phyloP scores from a whole-genome alignment of 2,797 vertebrate species.

The Etheostoma nigrum region DNA sequence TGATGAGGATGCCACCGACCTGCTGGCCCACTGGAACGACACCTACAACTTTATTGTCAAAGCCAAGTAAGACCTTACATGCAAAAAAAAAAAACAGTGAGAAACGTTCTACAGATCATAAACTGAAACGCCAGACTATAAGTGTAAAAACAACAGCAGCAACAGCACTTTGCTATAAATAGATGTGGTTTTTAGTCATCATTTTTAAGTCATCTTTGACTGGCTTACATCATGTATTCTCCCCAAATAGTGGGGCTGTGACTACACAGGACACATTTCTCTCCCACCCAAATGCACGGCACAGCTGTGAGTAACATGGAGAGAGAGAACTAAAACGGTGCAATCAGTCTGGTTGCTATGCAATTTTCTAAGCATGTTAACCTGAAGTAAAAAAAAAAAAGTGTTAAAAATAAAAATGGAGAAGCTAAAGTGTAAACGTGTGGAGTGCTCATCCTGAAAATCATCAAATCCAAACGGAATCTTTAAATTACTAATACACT shows the following conservation, averaged over 20 bases:
- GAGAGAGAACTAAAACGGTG: conserved; percentile 33
- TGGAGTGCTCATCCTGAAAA: background rate
- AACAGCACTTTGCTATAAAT: conserved; percentile 2
- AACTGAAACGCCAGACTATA: background rate
- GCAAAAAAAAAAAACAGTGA: background rate
- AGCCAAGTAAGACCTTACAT: conserved; percentile 89
- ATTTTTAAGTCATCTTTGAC: background rate
- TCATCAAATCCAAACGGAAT: background rate
- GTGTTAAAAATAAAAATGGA: conserved; percentile 19
- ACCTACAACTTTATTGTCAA: conserved; percentile 97
- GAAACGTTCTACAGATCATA: background rate
- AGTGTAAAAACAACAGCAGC: background rate
- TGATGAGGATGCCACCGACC: conserved; percentile 93
- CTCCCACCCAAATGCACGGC: conserved; percentile 13
- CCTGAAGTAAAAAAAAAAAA: conserved; percentile 8
- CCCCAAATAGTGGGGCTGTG: background rate
- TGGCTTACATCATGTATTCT: conserved; percentile 25
- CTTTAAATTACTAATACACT: background rate
- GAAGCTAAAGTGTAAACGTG: background rate
- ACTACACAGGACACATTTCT: conserved; percentile 27
- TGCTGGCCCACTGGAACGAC: conserved; percentile 97
- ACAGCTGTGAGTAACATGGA: conserved; percentile 29
- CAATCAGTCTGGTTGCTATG: conserved; percentile 52
- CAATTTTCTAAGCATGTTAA: conserved; percentile 43
- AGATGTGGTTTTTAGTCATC: conserved; percentile 3